phyloP scores from a whole-genome alignment of 2,888 invertebrate species.

The Drosophila paranaensis region DNA sequence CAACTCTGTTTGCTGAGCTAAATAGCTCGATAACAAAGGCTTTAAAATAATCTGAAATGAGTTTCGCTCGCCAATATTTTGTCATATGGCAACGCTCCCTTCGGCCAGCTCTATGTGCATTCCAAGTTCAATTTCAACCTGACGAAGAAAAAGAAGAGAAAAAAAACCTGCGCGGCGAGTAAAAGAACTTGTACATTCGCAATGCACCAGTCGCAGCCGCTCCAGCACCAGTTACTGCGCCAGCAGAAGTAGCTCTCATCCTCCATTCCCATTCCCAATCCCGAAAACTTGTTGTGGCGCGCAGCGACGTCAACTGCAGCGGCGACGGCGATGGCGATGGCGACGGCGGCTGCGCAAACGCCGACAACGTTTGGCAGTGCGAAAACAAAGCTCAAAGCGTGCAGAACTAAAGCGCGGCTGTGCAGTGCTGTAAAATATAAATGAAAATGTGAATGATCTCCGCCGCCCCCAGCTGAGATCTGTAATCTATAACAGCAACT shows the following conservation, averaged over 20 bases:
- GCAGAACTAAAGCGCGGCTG: conserved; percentile 69
- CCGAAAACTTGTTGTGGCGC: conserved; percentile 52
- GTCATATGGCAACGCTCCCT: conserved; percentile 53
- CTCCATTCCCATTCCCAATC: conserved; percentile 37
- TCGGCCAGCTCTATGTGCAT: conserved; percentile 39
- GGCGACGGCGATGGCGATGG: conserved; percentile 10
- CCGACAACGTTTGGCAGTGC: conserved; percentile 70
- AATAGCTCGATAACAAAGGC: conserved; percentile 27
- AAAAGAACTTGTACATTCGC: conserved; percentile 69
- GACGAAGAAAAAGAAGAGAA: conserved; percentile 24
- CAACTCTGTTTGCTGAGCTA: conserved; percentile 17
- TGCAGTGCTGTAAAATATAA: conserved; percentile 37
- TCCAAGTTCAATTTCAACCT: conserved; percentile 50
- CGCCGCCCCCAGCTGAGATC: conserved; percentile 23
- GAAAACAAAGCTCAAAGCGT: conserved; percentile 81
- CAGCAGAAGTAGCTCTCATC: conserved; percentile 32
- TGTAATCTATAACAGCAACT: conserved; percentile 34
- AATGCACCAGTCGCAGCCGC: conserved; percentile 37
- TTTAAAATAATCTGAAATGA: conserved; percentile 1
- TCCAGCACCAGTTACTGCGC: conserved; percentile 38
- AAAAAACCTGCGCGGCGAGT: conserved; percentile 69
- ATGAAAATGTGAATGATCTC: conserved; percentile 27
- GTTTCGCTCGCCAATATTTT: conserved; percentile 18
- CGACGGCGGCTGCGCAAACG: conserved; percentile 40
- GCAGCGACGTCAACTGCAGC: conserved; percentile 34